Base-by-base conservation (phyloP, 1,140 invertebrate species). In the Tetraneura akinire region DNA sequence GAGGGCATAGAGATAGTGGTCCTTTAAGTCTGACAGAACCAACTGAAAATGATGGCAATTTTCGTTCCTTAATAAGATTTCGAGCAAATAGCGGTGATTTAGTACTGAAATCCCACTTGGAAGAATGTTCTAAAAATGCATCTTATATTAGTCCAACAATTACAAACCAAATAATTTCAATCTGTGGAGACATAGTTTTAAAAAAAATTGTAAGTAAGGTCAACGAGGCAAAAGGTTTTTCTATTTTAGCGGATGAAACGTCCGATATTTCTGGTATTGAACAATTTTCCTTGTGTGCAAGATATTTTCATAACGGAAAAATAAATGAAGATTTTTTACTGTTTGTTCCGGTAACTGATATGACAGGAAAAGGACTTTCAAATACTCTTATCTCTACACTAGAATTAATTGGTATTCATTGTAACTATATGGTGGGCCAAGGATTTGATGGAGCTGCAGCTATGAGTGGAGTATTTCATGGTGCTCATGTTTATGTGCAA, bases 391-490 rank as follows among this genome's bases (percentile, higher is more conserved):
- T 83, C 37, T 26, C 81, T 47, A 62, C 47, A 10, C 78, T 83
- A 37, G 53, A 81, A 66, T 80, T 76, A 3, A 32, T 82, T 32
- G 81, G 83, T 29, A 80, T 84, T 73, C 80, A 84, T 74, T 82
- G 80, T 71, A 73, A 55, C 23, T 82, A 83, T 26, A 32, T 81
- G 55, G 16, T 51, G 32, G 83, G 82, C 53, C 83, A 85, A 83
- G 83, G 83, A 32, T 85, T 84, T 53, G 83, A 84, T 82, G 83
- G 84, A 13, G 84, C 85, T 57, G 81, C 83, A 57, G 82, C 81
- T 21, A 84, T 85, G 84, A 64, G 60, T 64, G 60, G 60, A 37
- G 23, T 64, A 64, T 64, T 64, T 64, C 60, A 37, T 64, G 32
- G 82, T 82, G 81, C 84, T 81, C 57, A 47, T 80, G 64, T 83